Evolutionary conservation across 2,797 vertebrate genomes (phyloP).

Genomic region (Linurgus olivaceus): DNA sequence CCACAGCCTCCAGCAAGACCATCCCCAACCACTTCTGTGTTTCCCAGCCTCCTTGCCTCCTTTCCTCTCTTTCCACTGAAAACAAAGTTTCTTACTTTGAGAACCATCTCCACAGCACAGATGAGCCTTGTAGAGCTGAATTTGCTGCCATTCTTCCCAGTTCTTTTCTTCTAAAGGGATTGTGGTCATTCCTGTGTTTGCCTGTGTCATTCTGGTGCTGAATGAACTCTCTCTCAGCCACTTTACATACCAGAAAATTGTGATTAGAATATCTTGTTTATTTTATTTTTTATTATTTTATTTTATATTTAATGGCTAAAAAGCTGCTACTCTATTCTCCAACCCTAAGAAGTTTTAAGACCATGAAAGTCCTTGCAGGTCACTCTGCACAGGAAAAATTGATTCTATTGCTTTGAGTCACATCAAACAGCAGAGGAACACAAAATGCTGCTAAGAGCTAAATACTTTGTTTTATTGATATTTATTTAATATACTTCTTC

Average conservation of each 20-base stretch:
- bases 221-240: background rate
- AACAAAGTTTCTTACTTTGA: background rate
- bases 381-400: background rate
- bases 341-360: background rate
- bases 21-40: rapidly evolving
- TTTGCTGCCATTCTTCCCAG: background rate
- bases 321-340: background rate
- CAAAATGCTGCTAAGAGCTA: background rate
- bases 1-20: background rate
- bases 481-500: background rate
- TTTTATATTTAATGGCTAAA: background rate
- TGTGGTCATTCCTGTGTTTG: rapidly evolving
- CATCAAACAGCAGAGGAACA: background rate
- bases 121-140: background rate
- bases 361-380: background rate
- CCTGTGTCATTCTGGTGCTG: background rate
- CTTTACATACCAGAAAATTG: background rate
- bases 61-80: background rate
- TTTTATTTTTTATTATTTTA: background rate
- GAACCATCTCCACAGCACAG: background rate
- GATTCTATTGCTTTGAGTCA: background rate
- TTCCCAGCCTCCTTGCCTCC: background rate
- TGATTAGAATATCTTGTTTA: background rate
- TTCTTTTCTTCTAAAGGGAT: background rate
- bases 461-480: background rate